Base-by-base conservation (phyloP, 2,888 invertebrate genomes). In the Heliconius cydno region DNA sequence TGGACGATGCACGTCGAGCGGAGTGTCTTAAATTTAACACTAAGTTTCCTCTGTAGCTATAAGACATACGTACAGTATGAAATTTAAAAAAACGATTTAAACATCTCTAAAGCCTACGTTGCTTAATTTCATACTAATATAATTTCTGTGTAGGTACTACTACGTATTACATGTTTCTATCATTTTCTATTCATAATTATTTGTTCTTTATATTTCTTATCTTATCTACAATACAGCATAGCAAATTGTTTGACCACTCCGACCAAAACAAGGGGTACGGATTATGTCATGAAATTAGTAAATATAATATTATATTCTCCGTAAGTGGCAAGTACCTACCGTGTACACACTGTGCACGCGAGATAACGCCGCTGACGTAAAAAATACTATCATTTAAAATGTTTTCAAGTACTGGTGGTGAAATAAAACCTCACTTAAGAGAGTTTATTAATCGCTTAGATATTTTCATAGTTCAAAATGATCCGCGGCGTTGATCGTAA, bases 291-390 rank as follows among this genome's bases (percentile, higher is more conserved):
- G 75, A 75, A 75, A 66, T 75, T 22, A 60, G 57, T 73, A 25
- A 34, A 63, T 63, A 75, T 46, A 19, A 25, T 65, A 12, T 46
- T 72, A 25, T 65, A 12, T 46, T 72, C 19, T 65, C 22, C 9
- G 25, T 65, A 65, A 65, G 25, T 46, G 75, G 75, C 65, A 65
- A 46, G 28, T 75, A 65, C 41, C 41, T 75, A 65, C 41, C 41
- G 25, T 75, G 46, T 75, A 65, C 65, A 75, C 75, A 75, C 28
- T 75, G 38, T 38, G 0, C 41, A n/a, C 10, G 28, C 1, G 5
- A 65, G 41, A 73, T 73, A 73, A 57, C 73, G 73, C 15, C 19
- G 65, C 22, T 75, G 63, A 75, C 65, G 75, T 74, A 19, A 60
- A 7, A n/a, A 74, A 46, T 15, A 46, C 46, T 15, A 3, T 15